Conservation (phyloP, 2,113 vertebrate genomes). For the Prietella phreatophila region DNA sequence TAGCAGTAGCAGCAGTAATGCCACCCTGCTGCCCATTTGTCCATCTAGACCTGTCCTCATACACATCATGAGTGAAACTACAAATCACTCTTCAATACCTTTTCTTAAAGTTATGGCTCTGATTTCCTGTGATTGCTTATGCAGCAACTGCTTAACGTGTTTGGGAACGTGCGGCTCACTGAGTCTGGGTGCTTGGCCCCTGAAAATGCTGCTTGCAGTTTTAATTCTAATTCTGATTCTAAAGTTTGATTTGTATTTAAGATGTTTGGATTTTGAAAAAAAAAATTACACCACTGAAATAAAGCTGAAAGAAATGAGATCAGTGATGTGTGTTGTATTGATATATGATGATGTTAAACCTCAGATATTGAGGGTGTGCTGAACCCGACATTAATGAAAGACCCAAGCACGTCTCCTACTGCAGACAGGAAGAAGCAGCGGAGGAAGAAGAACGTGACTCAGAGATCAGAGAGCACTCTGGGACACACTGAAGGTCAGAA, state of each 20-base stretch:
- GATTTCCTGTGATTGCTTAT: too few relatives aligned
- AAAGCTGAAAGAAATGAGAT: background rate
- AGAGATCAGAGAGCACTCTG: slow-evolving; percentile 82
- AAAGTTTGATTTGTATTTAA: background rate
- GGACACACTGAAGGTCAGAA: slow-evolving; percentile 90
- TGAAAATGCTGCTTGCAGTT: too few relatives aligned
- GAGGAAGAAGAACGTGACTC: slow-evolving; percentile 88
- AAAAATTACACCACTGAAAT: background rate
- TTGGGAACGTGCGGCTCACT: too few relatives aligned
- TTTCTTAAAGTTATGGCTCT: too few relatives aligned
- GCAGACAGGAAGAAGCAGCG: slow-evolving; percentile 88
- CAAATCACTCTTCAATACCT: too few relatives aligned
- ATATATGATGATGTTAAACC: slow-evolving; percentile 54
- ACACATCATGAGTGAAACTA: too few relatives aligned
- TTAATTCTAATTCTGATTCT: background rate
- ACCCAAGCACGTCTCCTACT: slow-evolving; percentile 80
- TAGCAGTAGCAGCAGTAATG: too few relatives aligned
- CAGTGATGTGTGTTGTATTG: background rate
- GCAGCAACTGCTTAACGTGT: too few relatives aligned
- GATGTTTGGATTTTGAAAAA: background rate
- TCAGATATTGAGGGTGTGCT: slow-evolving; percentile 69
- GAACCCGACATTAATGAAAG: slow-evolving; percentile 74
- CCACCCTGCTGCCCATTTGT: too few relatives aligned
- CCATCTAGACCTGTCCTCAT: too few relatives aligned
- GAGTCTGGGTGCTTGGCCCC: too few relatives aligned